These are phyloP conservation scores for Xerus rutilus DNA, from an alignment of 2,797 vertebrate species.

Conservation along the genomic window DNA sequence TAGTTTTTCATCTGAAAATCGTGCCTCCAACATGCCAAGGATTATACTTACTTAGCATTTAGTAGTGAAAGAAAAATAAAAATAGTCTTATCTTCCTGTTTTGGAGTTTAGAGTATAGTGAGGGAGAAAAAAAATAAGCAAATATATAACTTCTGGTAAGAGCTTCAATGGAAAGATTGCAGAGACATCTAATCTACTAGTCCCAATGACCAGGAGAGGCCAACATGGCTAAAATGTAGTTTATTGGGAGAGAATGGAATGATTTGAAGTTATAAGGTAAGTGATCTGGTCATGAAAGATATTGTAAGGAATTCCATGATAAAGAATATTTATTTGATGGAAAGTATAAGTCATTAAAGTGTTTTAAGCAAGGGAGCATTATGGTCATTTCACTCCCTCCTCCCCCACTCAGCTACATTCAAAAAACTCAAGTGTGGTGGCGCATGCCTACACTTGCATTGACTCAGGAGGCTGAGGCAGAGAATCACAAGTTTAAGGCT, in stretches of 20 bases:
- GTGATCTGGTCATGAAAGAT: neutral
- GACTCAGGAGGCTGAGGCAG: no score
- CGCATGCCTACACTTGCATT: no score
- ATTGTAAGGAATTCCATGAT: neutral
- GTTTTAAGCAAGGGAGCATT: neutral
- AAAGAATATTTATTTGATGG: slow-evolving; percentile 7
- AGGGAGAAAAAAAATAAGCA: neutral
- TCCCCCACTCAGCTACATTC: neutral
- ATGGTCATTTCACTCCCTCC: neutral
- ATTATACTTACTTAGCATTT: neutral
- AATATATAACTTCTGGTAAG: slow-evolving; percentile 1
- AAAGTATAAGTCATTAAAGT: neutral
- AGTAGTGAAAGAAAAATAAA: neutral
- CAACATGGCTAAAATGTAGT: neutral
- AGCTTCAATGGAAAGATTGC: slow-evolving; percentile 1
- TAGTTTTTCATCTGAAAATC: slow-evolving; percentile 40
- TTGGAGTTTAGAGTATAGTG: neutral
- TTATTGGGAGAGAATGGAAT: neutral
- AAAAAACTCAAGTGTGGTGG: neutral
- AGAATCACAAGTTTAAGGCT: neutral
- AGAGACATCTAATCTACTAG: neutral
- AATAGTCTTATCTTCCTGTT: neutral
- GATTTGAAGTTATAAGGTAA: neutral
- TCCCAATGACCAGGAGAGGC: neutral
- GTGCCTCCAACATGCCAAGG: neutral